Conservation (phyloP, 2,888 invertebrate species). For the Amphipyra berbera region DNA sequence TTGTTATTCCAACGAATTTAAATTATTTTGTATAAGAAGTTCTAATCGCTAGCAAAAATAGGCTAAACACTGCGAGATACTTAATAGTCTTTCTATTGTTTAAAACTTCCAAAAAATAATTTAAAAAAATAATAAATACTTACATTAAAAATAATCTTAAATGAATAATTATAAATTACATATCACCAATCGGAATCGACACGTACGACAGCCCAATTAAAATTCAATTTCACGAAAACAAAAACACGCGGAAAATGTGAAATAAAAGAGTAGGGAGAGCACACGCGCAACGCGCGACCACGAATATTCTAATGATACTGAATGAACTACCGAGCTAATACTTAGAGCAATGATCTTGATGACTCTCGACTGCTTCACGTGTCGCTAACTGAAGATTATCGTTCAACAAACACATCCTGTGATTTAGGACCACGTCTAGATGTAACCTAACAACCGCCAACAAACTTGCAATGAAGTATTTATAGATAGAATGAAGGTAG, state of each 20-base stretch:
- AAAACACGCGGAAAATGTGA: neutral
- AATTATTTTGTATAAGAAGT: no score
- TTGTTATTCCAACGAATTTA: no score
- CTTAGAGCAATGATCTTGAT: constrained; percentile 32
- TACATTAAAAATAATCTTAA: no score
- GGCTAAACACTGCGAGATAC: no score
- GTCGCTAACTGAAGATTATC: constrained; percentile 22
- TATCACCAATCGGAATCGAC: no score
- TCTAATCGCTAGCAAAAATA: no score
- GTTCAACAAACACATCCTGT: constrained; percentile 45
- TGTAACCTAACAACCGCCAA: neutral
- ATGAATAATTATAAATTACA: no score
- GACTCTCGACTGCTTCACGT: constrained; percentile 20
- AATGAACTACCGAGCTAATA: constrained; percentile 18
- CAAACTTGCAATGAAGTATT: neutral
- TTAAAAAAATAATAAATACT: no score
- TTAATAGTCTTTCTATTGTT: no score
- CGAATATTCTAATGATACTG: constrained; percentile 7
- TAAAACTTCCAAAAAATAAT: no score
- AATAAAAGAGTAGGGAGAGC: constrained; percentile 3
- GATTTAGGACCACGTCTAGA: constrained; percentile 17
- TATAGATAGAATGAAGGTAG: neutral
- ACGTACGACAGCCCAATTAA: no score
- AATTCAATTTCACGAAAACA: neutral
- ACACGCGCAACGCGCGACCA: constrained; percentile 31